A percentile compares a stretch with the other conserved stretches of the same genome.
Conservation (phyloP, 2,113 vertebrate genomes). For the Psilopogon haemacephalus region DNA sequence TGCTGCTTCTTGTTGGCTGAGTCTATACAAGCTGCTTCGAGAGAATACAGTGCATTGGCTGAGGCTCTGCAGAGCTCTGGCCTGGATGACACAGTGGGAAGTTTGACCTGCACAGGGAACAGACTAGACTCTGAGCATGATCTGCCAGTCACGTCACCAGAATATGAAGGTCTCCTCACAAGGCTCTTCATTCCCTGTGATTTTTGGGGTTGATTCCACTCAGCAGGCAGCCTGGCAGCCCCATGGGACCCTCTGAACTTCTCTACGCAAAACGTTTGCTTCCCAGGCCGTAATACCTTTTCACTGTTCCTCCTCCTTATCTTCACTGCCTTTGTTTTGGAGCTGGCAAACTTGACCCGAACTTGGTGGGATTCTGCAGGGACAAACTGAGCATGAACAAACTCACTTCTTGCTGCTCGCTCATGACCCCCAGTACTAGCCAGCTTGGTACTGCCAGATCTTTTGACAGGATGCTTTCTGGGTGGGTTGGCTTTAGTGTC, state of each 20-base stretch:
- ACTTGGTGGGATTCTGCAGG: conserved; percentile 76
- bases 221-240: conserved; percentile 13
- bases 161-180: conserved; percentile 10
- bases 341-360: conserved; percentile 77
- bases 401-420: conserved; percentile 56
- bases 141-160: conserved; percentile 69
- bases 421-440: conserved; percentile 32
- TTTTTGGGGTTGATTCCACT: conserved; percentile 54
- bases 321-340: conserved; percentile 81
- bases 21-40: conserved; percentile 1
- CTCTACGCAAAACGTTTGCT: conserved; percentile 65
- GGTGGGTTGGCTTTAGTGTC: background rate
- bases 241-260: conserved; percentile 47
- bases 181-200: conserved; percentile 22
- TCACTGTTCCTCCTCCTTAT: conserved; percentile 76
- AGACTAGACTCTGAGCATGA: conserved; percentile 85
- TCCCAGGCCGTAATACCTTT: conserved; percentile 59
- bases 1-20: conserved; percentile 72
- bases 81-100: conserved; percentile 46
- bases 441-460: background rate
- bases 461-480: conserved; percentile 50
- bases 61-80: conserved; percentile 42
- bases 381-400: conserved; percentile 79
- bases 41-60: conserved; percentile 51
- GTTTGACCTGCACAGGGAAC: conserved; percentile 67